Base-by-base conservation (phyloP, 2,113 vertebrate genomes). In the Neofelis nebulosa region DNA sequence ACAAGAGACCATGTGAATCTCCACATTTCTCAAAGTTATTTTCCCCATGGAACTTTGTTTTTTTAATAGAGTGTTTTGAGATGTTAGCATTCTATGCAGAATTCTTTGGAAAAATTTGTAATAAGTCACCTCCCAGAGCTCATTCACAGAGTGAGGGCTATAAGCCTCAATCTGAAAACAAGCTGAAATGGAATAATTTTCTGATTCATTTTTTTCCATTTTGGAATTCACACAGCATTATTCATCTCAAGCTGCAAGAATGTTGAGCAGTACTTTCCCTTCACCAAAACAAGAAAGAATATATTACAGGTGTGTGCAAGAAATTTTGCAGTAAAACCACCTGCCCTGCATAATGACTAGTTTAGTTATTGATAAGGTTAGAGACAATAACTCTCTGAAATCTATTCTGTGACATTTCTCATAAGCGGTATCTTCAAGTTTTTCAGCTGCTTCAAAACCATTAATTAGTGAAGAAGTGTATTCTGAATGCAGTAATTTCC, bases 381-480 rank as follows among this genome's bases (percentile, higher is more conserved):
- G 45, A 55, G 33, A 89, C 33, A 91, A 52, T 74, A 78, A 31
- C 12, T 82, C 88, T 94, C 23, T 65, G 45, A 91, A 86, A 21
- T 91, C 66, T 33, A 1, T 57, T 27, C 27, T 83, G 27, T 52
- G 50, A 57, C 41, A 73, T 85, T 95, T 68, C 29, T 85, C 50
- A 41, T 89, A 94, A 97, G 79, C 1, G 85, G 83, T 88, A 95
- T 80, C 63, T 97, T 96, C 96, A 95, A 94, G 96, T 55, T 92
- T 92, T 85, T 83, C 9, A 93, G 48, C n/a, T 73, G 14, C 33
- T 91, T 93, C 52, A 63, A 61, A 98, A 66, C 23, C 29, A 84
- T 92, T 92, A 89, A 93, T 93, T 90, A 65, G 88, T 71, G 29
- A 96, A 86, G 27, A 90, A 73, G 16, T 71, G 0, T 82, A 83